Conservation (phyloP, 2,888 invertebrate species). For the Netelia virgata region DNA sequence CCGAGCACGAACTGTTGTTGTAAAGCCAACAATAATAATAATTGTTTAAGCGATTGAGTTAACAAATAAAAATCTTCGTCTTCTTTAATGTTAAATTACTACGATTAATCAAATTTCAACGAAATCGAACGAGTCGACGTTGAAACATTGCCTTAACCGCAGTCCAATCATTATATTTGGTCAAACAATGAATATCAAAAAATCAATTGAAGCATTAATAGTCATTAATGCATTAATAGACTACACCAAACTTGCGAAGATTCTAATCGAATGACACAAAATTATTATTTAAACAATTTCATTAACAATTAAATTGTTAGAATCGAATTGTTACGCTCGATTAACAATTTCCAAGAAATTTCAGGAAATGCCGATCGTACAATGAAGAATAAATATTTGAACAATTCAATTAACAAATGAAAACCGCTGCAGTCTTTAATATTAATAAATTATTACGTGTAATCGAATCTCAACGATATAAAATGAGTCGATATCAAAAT, state of each 20-base stretch:
- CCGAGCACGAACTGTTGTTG: conserved; percentile 33
- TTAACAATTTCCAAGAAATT: conserved; percentile 35
- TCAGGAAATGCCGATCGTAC: conserved; percentile 11
- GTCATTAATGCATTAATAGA: conserved; percentile 37
- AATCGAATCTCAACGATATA: conserved; percentile 30
- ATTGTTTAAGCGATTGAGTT: conserved; percentile 34
- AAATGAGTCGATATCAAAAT: conserved; percentile 36
- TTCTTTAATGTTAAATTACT: conserved; percentile 29
- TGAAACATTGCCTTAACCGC: conserved; percentile 33
- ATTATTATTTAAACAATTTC: conserved; percentile 38
- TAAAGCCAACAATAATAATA: conserved; percentile 33
- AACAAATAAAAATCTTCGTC: conserved; percentile 38
- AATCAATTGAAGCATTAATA: conserved; percentile 40
- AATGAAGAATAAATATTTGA: conserved; percentile 18
- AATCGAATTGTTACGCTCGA: conserved; percentile 38
- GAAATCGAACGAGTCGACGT: conserved; percentile 33
- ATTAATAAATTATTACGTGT: conserved; percentile 35
- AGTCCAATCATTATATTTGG: conserved; percentile 38
- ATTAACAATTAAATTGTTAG: conserved; percentile 30
- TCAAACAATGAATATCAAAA: conserved; percentile 39
- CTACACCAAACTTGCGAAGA: conserved; percentile 34
- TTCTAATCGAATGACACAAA: conserved; percentile 34
- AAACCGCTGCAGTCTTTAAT: conserved; percentile 40
- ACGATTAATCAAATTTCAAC: conserved; percentile 31
- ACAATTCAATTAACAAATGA: conserved; percentile 41